phyloP scores from a whole-genome alignment of 2,797 vertebrate genomes.

The Picus viridis region DNA sequence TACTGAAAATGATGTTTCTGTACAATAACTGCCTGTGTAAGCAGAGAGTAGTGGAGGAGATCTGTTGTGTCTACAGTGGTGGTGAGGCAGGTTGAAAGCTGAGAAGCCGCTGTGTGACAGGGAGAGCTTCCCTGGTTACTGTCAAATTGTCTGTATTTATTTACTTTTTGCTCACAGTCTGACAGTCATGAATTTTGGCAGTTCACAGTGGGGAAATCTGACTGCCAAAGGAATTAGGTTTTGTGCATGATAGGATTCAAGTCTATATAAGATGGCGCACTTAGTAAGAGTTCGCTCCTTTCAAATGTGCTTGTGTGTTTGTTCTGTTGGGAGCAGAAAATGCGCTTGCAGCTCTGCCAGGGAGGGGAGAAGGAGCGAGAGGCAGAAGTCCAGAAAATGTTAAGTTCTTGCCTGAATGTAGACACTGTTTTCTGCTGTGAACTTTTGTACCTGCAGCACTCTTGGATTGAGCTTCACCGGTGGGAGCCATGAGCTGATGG shows the following conservation, averaged over 20 bases:
- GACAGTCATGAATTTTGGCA: not conserved
- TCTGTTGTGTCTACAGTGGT: not conserved
- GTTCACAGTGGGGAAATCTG: not conserved
- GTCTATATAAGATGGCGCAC: not conserved
- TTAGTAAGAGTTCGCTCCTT: not conserved
- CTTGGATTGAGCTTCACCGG: not conserved
- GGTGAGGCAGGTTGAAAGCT: not conserved
- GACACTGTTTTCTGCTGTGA: slow-evolving; percentile 18
- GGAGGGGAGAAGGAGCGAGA: not conserved
- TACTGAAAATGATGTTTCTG: not conserved
- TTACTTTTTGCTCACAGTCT: not conserved
- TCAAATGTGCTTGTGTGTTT: not conserved
- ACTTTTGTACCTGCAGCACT: slow-evolving; percentile 36
- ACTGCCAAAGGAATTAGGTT: not conserved
- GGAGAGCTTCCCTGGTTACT: not conserved
- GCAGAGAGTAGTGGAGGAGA: not conserved
- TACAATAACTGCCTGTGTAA: not conserved
- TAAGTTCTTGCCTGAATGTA: not conserved
- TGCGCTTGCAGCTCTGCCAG: not conserved
- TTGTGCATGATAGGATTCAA: not conserved
- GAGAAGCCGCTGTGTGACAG: not conserved
- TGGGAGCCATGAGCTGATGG: slow-evolving; percentile 20
- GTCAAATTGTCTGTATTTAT: not conserved
- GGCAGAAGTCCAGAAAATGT: not conserved
- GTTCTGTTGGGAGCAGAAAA: not conserved